phyloP scores from a whole-genome alignment of 2,113 vertebrate genomes.

The Ursus arctos region DNA sequence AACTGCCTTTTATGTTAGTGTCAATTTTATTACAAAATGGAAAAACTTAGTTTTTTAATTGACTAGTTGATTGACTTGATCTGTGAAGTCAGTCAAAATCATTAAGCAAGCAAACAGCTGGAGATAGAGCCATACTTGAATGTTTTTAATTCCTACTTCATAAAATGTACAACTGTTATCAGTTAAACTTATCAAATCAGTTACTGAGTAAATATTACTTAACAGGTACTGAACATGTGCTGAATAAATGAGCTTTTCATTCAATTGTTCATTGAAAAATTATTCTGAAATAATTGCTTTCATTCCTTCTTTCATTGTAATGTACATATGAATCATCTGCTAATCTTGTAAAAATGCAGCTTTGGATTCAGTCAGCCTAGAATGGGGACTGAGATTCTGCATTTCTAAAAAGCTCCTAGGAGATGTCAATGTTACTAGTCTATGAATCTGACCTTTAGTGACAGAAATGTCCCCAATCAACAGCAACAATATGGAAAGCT shows the following conservation, averaged over 20 bases:
- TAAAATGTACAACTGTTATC: neutral
- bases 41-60: neutral
- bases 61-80: neutral
- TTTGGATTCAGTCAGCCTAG: neutral
- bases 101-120: neutral
- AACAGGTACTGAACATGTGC: neutral
- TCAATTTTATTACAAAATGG: neutral
- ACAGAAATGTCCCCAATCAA: neutral
- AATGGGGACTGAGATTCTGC: neutral
- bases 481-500: neutral
- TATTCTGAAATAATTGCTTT: neutral
- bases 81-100: neutral
- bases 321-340: neutral
- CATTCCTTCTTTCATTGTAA: neutral
- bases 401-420: neutral
- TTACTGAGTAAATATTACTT: neutral
- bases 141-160: neutral
- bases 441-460: neutral
- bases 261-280: neutral
- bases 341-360: neutral
- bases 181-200: neutral
- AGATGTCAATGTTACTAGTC: neutral
- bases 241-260: neutral
- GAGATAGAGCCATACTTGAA: neutral
- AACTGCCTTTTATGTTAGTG: neutral